Percentiles rank a stretch among this genome's conserved stretches.
phyloP scores from a whole-genome alignment of 1,140 invertebrate species.

The Conus ventricosus region DNA sequence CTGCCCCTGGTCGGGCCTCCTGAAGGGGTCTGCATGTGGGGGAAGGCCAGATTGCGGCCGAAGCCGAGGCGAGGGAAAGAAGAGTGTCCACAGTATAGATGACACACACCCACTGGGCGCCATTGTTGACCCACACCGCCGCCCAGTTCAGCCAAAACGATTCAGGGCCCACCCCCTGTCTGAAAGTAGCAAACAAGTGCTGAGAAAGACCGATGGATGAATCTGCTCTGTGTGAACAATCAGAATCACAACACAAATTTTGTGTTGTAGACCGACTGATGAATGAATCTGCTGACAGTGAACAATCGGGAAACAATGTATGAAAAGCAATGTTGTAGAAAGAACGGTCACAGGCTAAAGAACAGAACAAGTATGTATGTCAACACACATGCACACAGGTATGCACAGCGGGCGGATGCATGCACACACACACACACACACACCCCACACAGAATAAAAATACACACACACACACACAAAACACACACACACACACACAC shows the following conservation, averaged over 20 bases:
- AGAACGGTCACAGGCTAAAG: too few relatives aligned
- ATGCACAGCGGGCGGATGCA: too few relatives aligned
- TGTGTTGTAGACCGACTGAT: too few relatives aligned
- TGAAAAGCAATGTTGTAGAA: too few relatives aligned
- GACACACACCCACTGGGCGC: constrained; percentile 97
- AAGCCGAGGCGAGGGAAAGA: constrained; percentile 82
- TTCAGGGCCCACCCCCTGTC: constrained; percentile 64
- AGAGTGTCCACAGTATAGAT: constrained; percentile 94
- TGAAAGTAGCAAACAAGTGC: constrained; percentile 39
- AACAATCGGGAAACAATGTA: too few relatives aligned
- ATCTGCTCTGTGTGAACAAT: too few relatives aligned
- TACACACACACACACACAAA: neutral
- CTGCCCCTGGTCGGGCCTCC: neutral
- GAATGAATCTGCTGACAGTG: too few relatives aligned
- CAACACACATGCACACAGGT: too few relatives aligned
- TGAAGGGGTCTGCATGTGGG: constrained; percentile 17
- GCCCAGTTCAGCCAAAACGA: constrained; percentile 70
- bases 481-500: neutral
- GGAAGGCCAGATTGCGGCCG: constrained; percentile 87
- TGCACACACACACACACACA: too few relatives aligned
- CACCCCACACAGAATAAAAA: neutral
- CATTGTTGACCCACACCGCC: constrained; percentile 99
- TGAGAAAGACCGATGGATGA: too few relatives aligned
- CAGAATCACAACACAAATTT: too few relatives aligned
- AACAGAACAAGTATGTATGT: too few relatives aligned